Evolutionary conservation across 2,113 vertebrate species (phyloP), one percentile per base, ranked within the genome.

Genomic region (Erythrocercus mccallii): DNA sequence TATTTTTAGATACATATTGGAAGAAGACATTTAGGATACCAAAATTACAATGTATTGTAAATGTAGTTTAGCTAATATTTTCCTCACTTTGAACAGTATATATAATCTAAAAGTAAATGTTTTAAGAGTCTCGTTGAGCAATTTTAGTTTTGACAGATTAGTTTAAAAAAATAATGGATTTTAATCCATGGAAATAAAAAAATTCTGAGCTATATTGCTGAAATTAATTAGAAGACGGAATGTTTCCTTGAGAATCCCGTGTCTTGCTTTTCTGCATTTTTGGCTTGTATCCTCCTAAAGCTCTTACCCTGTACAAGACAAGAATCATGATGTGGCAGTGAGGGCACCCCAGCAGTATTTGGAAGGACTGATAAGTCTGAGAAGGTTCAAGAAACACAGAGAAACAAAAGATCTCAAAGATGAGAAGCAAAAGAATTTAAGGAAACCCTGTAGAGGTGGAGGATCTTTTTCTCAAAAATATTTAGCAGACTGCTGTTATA

Each of bases 111-210:
- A 54, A 58, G 9, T 30, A 38, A 7, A 14, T 69, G 38, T 20
- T 48, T 62, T 33, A 37, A 44, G 27, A 22, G 18, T 33, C 38
- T 54, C 1, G 0, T 22, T 72, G 10, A 84, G 9, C 14, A 73
- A 64, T 54, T 64, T 47, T 64, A 28, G 1, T 47, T 73, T 64
- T 45, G 14, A 56, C 4, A 70, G 35, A 47, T 35, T 25, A 42
- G 1, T 56, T 71, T 89, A 38, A 1, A 69, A 86, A 88, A 65
- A 42, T 22, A 0, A 11, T 30, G 9, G 0, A 0, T 1, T 81
- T 78, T 48, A 74, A 74, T 54, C 17, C 3, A 30, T 20, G 4
- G 23, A 61, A 65, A 62, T 13, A 31, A 8, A 65, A 65, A 13
- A 35, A 28, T 10, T 37, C 24, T 78, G 15, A 53, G 4, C 5